phyloP scores from a whole-genome alignment of 2,113 vertebrate genomes.

The Oryzias woworae region DNA sequence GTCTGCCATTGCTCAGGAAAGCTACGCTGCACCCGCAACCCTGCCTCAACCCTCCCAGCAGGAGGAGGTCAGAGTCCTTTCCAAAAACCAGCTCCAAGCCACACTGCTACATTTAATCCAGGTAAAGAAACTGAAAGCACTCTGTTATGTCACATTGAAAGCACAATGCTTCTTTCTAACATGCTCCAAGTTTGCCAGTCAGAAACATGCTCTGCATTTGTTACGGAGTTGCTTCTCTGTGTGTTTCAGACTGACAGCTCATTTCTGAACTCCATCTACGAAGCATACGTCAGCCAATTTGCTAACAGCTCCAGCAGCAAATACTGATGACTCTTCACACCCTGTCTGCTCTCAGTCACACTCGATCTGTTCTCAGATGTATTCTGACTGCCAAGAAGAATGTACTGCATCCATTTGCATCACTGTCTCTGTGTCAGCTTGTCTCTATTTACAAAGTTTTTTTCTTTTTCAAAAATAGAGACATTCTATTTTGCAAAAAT shows the following conservation, averaged over 20 bases:
- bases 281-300: constrained; percentile 82
- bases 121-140: constrained; percentile 65
- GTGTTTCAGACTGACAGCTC: constrained; percentile 88
- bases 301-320: constrained; percentile 45
- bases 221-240: constrained; percentile 31
- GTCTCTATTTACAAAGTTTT: constrained; percentile 1
- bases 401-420: constrained; percentile 9
- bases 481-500: too few relatives aligned
- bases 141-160: neutral
- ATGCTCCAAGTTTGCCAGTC: neutral
- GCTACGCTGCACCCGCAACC: constrained; percentile 10
- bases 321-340: constrained; percentile 46
- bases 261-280: constrained; percentile 92
- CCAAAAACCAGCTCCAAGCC: constrained; percentile 86
- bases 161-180: neutral
- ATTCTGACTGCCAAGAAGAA: constrained; percentile 7
- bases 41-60: constrained; percentile 19
- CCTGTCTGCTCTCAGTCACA: constrained; percentile 7
- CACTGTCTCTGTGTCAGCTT: neutral
- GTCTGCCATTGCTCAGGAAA: constrained; percentile 45
- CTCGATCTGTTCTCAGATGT: constrained; percentile 4
- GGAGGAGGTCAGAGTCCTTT: constrained; percentile 66
- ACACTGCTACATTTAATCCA: constrained; percentile 86
- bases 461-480: too few relatives aligned
- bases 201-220: neutral